Conservation (phyloP, 2,888 invertebrate genomes). For the Limnephilus lunatus region DNA sequence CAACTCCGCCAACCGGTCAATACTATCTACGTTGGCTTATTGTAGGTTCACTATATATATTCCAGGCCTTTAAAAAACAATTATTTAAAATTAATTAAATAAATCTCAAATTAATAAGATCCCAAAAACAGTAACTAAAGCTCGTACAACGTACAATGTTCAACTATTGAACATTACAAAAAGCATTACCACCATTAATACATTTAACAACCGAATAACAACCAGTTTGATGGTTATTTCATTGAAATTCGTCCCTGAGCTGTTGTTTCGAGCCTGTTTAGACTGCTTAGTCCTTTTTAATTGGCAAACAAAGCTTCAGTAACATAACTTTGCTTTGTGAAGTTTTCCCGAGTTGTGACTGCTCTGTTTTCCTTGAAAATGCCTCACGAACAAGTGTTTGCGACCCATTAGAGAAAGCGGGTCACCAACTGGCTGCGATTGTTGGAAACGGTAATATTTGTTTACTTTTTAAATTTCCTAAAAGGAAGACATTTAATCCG, state of each 20-base stretch:
- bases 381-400: background rate
- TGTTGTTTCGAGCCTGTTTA: background rate
- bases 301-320: constrained; percentile 5
- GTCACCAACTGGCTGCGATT: background rate
- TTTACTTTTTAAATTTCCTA: background rate
- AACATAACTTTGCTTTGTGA: constrained; percentile 10
- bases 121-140: background rate
- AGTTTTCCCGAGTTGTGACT: background rate
- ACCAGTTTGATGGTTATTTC: background rate
- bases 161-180: background rate
- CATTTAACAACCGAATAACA: background rate
- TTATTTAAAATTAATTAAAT: background rate
- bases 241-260: background rate
- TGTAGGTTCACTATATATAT: background rate
- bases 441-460: background rate
- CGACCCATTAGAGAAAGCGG: background rate
- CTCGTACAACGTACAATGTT: background rate
- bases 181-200: background rate
- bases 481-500: background rate
- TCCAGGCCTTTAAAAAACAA: background rate
- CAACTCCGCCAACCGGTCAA: no score
- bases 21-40: no score
- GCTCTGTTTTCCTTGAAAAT: background rate
- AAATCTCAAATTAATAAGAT: background rate
- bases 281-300: background rate